Evolutionary conservation across 2,888 invertebrate species (phyloP).

Genomic region (Barypeithes pellucidus): DNA sequence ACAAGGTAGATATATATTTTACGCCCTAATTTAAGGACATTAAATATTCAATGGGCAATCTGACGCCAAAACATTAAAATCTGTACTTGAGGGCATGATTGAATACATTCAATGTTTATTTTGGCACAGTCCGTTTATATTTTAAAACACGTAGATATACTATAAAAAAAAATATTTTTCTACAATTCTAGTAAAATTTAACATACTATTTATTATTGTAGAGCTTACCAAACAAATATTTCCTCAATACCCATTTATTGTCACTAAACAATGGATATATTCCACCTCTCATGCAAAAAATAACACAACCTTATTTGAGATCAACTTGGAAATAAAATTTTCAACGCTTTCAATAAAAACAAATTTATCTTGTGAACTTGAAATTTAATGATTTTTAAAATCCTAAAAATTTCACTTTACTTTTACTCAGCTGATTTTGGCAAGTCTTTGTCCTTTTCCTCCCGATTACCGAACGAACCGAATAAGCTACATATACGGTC

Average conservation of each 20-base stretch:
- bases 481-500: no score
- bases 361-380: constrained; percentile 1
- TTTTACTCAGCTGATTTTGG: constrained; percentile 25
- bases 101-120: no score
- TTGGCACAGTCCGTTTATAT: no score
- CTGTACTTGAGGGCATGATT: no score
- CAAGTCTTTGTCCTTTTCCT: no score
- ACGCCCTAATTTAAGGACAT: no score
- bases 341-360: constrained; percentile 18
- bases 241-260: constrained; percentile 64
- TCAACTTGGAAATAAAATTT: not conserved
- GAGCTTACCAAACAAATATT: constrained; percentile 64
- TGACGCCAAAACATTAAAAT: no score
- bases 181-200: no score
- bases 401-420: constrained; percentile 10
- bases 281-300: not conserved
- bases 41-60: no score
- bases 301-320: not conserved
- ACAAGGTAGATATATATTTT: no score
- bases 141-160: not conserved
- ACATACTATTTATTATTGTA: no score
- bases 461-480: no score
- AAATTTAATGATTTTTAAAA: constrained; percentile 26
- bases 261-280: constrained; percentile 21
- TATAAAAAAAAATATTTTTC: not conserved